Percentiles rank a stretch among this genome's conserved stretches.
phyloP scores from a whole-genome alignment of 64 coral and sea anemone species.

The Stichodactyla mertensii region DNA sequence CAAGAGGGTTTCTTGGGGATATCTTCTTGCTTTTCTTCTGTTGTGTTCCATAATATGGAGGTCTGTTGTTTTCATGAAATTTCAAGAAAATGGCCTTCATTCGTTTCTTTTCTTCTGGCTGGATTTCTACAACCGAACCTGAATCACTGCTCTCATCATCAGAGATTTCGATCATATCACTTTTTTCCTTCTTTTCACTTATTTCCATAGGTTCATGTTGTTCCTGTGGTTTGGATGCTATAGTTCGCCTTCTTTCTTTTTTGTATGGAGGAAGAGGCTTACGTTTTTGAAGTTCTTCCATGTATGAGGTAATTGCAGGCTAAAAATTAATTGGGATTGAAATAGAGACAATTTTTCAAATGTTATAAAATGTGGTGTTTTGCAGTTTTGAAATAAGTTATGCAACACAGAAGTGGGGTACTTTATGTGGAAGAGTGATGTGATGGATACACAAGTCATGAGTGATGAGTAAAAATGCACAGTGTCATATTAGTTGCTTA shows the following conservation, averaged over 20 bases:
- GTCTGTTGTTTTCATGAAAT: constrained; percentile 73
- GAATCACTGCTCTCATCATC: constrained; percentile 61
- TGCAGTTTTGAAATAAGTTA: too few species aligned
- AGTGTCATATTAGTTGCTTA: too few species aligned
- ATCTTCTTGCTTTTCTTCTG: constrained; percentile 75
- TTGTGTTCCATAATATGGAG: constrained; percentile 82
- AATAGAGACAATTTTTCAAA: neutral
- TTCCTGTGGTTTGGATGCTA: neutral
- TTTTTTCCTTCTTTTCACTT: neutral
- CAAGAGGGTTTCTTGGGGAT: constrained; percentile 82
- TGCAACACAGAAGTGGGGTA: too few species aligned
- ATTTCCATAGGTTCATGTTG: constrained; percentile 17
- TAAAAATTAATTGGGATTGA: constrained; percentile 5
- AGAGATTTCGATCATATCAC: constrained; percentile 23
- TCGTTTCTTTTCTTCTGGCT: constrained; percentile 44
- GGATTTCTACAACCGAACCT: constrained; percentile 37
- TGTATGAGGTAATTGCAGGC: neutral
- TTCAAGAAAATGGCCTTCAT: constrained; percentile 68
- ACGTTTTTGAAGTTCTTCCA: constrained; percentile 17
- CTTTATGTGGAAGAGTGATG: too few species aligned
- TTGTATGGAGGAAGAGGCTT: constrained; percentile 30
- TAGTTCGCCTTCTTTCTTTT: constrained; percentile 22
- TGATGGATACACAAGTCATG: too few species aligned
- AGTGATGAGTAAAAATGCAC: too few species aligned
- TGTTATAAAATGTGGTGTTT: too few species aligned